Base-by-base conservation (phyloP, 1,140 invertebrate genomes). In the Meloidogyne hapla region DNA sequence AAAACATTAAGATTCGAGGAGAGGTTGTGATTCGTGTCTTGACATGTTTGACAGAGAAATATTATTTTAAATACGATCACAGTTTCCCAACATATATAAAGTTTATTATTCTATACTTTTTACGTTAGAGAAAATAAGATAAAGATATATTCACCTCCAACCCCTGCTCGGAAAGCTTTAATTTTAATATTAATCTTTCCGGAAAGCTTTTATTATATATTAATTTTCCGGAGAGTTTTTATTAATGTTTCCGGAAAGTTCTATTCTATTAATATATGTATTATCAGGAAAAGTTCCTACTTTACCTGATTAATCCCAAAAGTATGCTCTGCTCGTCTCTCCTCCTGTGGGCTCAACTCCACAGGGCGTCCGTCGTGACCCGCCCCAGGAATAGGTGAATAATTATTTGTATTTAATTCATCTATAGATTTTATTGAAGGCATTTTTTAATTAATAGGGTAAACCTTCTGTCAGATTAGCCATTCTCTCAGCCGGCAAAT, bases 301-400 rank as follows among this genome's bases (percentile, higher is more conserved):
- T n/a, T n/a, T 88, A 99, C 99, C 89, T 99, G 96, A 70, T 86
- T 86, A 18, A 86, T 84, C 12, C 76, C 82, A 45, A 86, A 86
- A 9, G 82, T 83, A 15, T 84, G 76, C n/a, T 87, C 79, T n/a
- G 85, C 80, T 40, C 78, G 33, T 38, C 68, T 61, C 63, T 87
- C 86, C 48, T 86, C 85, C 40, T 77, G 77, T 23, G 63, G 70
- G 13, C 74, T 64, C 65, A 85, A 69, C 38, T 69, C 42, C 10
- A 86, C 85, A 28, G 83, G 70, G 18, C 45, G 25, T 12, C 85
- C 85, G 12, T 79, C 69, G 64, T 87, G 83, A 13, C 85, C 85
- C 48, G 70, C 78, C 15, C 71, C 80, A 13, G 68, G 25, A 25
- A 69, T 71, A 10, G 85, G 85, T 40, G 77, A 66, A 68, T 82